Evolutionary conservation across 2,113 vertebrate genomes (phyloP).

Genomic region (Corythoichthys haematopterus): DNA sequence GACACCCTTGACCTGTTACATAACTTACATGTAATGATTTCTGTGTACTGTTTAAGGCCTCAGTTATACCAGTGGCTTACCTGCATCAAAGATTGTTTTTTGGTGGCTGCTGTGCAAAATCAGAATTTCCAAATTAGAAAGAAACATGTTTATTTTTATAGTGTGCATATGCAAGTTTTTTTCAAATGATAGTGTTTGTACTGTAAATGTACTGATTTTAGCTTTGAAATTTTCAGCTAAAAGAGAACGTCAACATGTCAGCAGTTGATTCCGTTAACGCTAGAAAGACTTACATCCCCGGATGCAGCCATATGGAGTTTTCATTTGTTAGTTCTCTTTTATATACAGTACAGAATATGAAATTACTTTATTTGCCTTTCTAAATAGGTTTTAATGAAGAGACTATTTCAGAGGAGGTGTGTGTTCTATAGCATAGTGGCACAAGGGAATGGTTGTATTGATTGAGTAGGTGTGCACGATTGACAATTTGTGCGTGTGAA

Average conservation of each 20-base stretch:
- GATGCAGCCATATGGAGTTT: neutral
- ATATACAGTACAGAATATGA: neutral
- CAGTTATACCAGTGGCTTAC: neutral
- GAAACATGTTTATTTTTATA: too few relatives aligned
- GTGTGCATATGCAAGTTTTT: too few relatives aligned
- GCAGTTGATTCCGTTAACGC: neutral
- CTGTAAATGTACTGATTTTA: too few relatives aligned
- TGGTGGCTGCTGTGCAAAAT: too few relatives aligned
- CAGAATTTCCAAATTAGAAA: too few relatives aligned
- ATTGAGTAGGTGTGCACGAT: conserved; percentile 9
- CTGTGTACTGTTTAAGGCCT: neutral
- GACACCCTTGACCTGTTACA: neutral
- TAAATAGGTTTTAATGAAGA: neutral
- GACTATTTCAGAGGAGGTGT: conserved; percentile 2
- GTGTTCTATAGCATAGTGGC: conserved; percentile 10
- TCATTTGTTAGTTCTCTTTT: neutral
- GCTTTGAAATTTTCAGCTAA: neutral
- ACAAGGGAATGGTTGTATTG: neutral
- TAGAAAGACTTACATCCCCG: too few relatives aligned
- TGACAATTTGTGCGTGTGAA: conserved; percentile 25
- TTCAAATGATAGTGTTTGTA: too few relatives aligned
- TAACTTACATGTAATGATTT: neutral
- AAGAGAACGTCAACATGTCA: neutral
- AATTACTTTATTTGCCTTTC: neutral
- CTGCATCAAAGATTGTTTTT: too few relatives aligned